Base-by-base conservation (phyloP, 2,113 vertebrate genomes). In the Lophotis ruficrista region DNA sequence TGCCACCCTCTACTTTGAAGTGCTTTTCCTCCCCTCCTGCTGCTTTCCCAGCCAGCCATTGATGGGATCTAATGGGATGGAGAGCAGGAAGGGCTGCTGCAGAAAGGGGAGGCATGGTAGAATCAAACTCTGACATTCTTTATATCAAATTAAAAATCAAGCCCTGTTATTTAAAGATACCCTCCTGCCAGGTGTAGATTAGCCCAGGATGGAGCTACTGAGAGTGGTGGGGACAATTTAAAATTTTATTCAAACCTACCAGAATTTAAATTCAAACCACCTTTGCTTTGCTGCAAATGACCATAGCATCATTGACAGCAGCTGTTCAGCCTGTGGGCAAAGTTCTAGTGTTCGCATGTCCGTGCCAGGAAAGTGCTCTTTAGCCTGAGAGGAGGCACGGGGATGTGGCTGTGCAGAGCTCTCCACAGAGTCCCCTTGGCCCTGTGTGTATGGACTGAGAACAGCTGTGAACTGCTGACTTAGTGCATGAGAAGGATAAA, bases 311-410 rank as follows among this genome's bases (percentile, higher is more conserved):
- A 9, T 22, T 69, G 61, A 81, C 73, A 83, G 87, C 91, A 96
- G 94, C 95, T 94, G 95, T 85, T 70, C 81, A 89, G 94, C 95
- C 91, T 72, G 62, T 87, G 81, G 96, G 87, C 89, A 73, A 35
- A 89, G 50, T 54, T 93, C 57, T 92, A 86, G 73, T 84, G 43
- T 57, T 71, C 50, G 19, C 15, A 6, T 28, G 73, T 47, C 77
- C 0, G 4, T 90, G 93, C 94, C 89, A 93, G 90, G 50, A 79
- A 89, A 84, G 58, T 20, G 56, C 70, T 94, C 50, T 79, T 87
- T 54, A 28, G 64, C 38, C 65, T 53, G 72, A 70, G 60, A 65
- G 48, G 73, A 87, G 56, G 69, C 84, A 45, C 14, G 0, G 7
- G 58, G 60, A 41, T 2, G 7, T 27, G 75, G 60, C 85, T 83